Base-by-base conservation (phyloP, 2,888 invertebrate species). In the Junonia oenone region DNA sequence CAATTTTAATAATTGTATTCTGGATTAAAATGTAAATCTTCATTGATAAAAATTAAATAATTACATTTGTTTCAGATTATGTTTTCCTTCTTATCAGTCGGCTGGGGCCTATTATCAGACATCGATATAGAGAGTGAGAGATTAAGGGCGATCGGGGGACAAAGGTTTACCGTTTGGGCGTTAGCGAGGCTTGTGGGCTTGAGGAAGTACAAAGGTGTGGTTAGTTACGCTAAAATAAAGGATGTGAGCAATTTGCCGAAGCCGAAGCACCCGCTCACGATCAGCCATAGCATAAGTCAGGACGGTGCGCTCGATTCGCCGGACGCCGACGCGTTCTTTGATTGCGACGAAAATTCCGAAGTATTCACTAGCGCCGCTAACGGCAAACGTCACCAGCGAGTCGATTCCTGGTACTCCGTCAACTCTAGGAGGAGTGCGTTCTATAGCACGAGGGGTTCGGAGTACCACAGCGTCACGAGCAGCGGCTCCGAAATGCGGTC, bases 61-160 rank as follows among this genome's bases (percentile, higher is more conserved):
- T 13, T 35, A 19, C 50, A 45, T 58, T 43, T 68, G 64, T 64
- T 91, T 90, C 90, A 94, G 92, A 94, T 94, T 60, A 91, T 97
- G 76, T 98, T 95, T 81, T 98, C 99, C 15, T 99, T 99, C 81
- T 91, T 99, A 45, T 98, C 98, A 4, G 93, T 99, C 56, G 98
- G 98, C 48, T 99, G 99, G 98, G 99, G 99, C 5, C 88, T 99
- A 14, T 91, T 99, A 63, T 96, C 99, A 0, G 99, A 99, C 81
- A 97, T 99, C 68, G 98, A 99, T 83, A 98, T 98, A 66, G 99
- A 99, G 90, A 99, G 99, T 79, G 99, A 99, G 87, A 93, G 96
- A 64, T 92, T 98, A 59, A 92, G 99, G 51, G 92, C 94, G 2
- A 92, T 99, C 59, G 99, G 99, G n/a, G 96, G 95, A 45, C 96